phyloP scores from a whole-genome alignment of 2,113 vertebrate species.

The Laticauda colubrina region DNA sequence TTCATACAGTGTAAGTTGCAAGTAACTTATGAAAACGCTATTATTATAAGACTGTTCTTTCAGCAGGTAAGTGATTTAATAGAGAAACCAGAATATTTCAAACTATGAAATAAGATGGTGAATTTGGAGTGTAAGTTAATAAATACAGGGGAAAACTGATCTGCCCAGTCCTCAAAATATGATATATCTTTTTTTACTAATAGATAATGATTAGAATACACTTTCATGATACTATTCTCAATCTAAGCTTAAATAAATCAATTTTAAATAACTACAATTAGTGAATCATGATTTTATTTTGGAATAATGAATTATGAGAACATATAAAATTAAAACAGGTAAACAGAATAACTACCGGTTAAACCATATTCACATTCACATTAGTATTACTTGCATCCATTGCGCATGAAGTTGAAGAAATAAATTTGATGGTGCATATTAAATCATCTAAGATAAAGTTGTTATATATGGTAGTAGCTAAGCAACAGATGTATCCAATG shows the following conservation, averaged over 20 bases:
- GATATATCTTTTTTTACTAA: neutral
- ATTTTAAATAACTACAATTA: neutral
- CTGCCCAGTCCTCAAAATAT: neutral
- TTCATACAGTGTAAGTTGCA: neutral
- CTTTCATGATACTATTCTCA: neutral
- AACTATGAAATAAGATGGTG: neutral
- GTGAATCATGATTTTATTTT: neutral
- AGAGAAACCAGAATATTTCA: neutral
- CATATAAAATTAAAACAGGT: neutral
- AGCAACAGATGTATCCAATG: neutral
- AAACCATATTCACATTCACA: neutral
- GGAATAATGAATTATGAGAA: neutral
- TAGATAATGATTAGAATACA: neutral
- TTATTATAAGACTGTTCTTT: neutral
- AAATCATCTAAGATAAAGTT: neutral
- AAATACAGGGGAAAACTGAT: neutral
- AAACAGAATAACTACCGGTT: neutral
- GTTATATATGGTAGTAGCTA: neutral
- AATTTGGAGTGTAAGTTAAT: neutral
- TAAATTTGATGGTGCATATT: neutral
- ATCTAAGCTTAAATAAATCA: neutral
- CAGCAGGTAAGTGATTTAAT: neutral
- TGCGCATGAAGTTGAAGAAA: neutral
- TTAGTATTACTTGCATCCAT: neutral
- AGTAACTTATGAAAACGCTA: neutral